Evolutionary conservation across 2,888 invertebrate genomes (phyloP).

Genomic region (Agrenia bidenticulata): DNA sequence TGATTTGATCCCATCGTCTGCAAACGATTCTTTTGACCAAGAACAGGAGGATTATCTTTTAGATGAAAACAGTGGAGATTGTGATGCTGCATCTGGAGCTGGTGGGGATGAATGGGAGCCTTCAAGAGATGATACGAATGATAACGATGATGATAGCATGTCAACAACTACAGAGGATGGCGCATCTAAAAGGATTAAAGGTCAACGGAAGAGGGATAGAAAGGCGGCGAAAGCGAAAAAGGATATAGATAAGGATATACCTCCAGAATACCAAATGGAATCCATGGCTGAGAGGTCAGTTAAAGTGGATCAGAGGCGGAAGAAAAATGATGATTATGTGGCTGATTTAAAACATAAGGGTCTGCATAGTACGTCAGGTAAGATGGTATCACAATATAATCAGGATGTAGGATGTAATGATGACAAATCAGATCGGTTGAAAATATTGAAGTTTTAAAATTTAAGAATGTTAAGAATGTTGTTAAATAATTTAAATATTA

Average conservation of each 20-base stretch:
- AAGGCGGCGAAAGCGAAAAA: slow-evolving; percentile 5
- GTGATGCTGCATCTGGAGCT: background rate
- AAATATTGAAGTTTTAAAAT: background rate
- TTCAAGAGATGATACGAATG: background rate
- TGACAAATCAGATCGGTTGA: background rate
- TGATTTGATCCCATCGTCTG: too few species aligned
- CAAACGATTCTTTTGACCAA: too few species aligned
- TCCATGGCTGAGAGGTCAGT: slow-evolving; percentile 12
- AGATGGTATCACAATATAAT: too few species aligned
- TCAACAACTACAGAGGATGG: too few species aligned
- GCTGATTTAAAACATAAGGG: slow-evolving; percentile 41
- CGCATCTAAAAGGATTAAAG: background rate
- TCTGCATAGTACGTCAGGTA: slow-evolving; percentile 66
- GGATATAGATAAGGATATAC: background rate
- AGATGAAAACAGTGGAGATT: background rate
- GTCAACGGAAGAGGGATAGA: slow-evolving; percentile 1
- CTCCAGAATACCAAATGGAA: background rate
- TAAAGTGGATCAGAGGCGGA: slow-evolving; percentile 32
- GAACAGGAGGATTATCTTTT: background rate
- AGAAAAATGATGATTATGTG: slow-evolving; percentile 34
- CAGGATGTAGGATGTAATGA: background rate
- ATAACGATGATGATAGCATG: too few species aligned
- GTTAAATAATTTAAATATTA: too few species aligned
- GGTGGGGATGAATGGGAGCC: background rate
- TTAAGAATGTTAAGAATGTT: too few species aligned